Evolutionary conservation across 2,113 vertebrate genomes (phyloP).

Genomic region (Eulemur macaco): DNA sequence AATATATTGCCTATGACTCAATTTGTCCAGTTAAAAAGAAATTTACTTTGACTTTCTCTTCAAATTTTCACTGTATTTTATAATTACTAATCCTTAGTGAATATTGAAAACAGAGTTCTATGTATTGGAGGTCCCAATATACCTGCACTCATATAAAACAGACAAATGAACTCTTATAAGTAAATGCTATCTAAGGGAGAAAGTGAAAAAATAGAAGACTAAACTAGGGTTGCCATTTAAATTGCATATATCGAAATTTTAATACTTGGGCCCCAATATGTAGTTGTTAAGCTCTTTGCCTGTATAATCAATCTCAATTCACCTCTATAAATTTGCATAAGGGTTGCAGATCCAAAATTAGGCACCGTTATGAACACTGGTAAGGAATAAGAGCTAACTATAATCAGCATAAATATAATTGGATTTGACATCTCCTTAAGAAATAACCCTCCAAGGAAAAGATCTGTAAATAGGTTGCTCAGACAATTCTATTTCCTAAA

Average conservation of each 20-base stretch:
- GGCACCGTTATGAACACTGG: not conserved
- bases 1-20: not conserved
- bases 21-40: not conserved
- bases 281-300: not conserved
- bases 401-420: not conserved
- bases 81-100: not conserved
- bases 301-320: not conserved
- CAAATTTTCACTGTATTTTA: not conserved
- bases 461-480: not conserved
- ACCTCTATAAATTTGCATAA: not conserved
- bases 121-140: not conserved
- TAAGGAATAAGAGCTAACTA: not conserved
- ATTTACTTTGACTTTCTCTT: not conserved
- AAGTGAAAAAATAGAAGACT: not conserved
- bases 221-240: slow-evolving; percentile 9
- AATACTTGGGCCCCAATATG: not conserved
- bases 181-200: not conserved
- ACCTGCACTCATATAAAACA: not conserved
- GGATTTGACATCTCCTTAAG: not conserved
- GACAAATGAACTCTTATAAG: not conserved
- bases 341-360: not conserved
- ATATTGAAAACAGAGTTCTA: not conserved
- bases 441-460: not conserved
- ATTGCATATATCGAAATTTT: not conserved
- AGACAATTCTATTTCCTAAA: not conserved